phyloP scores from a whole-genome alignment of 2,113 vertebrate species.

The Bufo bufo region DNA sequence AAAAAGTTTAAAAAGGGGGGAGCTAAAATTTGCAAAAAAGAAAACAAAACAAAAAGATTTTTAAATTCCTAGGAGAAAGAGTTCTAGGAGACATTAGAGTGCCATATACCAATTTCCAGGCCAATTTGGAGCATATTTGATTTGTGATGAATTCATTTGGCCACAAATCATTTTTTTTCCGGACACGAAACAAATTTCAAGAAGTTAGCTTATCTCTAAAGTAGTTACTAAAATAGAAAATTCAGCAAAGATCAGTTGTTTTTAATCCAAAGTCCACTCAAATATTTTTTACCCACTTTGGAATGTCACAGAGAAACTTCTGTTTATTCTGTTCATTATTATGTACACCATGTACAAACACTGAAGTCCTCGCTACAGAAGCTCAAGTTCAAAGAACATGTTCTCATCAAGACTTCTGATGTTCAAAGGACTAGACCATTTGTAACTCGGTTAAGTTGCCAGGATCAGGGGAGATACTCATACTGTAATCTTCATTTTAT shows the following conservation, averaged over 20 bases:
- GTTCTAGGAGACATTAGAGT: too few species aligned
- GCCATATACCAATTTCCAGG: too few species aligned
- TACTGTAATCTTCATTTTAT: constrained; percentile 31
- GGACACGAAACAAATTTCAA: too few species aligned
- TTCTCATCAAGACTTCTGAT: not conserved
- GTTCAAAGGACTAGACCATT: constrained; percentile 32
- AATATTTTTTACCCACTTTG: not conserved
- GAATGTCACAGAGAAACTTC: not conserved
- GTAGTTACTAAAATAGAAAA: too few species aligned
- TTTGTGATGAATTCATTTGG: too few species aligned
- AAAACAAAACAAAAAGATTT: too few species aligned
- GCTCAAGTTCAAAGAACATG: not conserved
- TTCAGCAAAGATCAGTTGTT: not conserved
- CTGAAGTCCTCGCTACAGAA: not conserved
- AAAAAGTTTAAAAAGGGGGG: too few species aligned
- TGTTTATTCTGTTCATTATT: not conserved
- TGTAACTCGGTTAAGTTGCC: constrained; percentile 8
- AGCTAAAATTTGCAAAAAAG: too few species aligned
- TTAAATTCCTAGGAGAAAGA: too few species aligned
- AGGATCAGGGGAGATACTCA: not conserved
- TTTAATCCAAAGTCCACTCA: not conserved
- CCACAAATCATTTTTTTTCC: too few species aligned
- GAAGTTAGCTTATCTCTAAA: too few species aligned
- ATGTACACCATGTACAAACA: not conserved
- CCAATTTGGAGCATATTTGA: too few species aligned